Conservation (phyloP, 2,113 vertebrate genomes). For the Brachirus orientalis region DNA sequence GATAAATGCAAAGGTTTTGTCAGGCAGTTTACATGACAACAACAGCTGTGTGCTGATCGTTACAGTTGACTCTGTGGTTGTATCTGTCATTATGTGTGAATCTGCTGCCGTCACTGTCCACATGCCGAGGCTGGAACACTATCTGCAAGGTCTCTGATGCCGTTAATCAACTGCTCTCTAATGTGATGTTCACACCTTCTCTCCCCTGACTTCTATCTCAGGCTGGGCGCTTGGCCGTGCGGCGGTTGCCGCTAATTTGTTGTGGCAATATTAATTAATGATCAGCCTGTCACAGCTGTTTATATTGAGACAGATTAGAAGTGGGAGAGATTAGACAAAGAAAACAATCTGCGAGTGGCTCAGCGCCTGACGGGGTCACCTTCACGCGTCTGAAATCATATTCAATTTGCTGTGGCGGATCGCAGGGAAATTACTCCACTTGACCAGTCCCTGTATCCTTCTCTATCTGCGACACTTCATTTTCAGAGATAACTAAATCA, state of each 20-base stretch:
- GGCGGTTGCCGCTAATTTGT: slow-evolving; percentile 84
- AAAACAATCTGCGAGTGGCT: slow-evolving; percentile 82
- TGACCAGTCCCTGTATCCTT: slow-evolving; percentile 61
- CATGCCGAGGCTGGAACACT: slow-evolving; percentile 58
- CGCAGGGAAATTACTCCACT: slow-evolving; percentile 73
- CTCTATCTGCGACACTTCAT: slow-evolving; percentile 45
- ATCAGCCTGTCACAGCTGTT: slow-evolving; percentile 82
- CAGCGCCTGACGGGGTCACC: slow-evolving; percentile 83
- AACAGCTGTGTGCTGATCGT: slow-evolving; percentile 36
- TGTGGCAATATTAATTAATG: slow-evolving; percentile 89
- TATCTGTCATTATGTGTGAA: slow-evolving; percentile 50
- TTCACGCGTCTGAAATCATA: slow-evolving; percentile 82
- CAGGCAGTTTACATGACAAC: slow-evolving; percentile 34
- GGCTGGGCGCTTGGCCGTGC: slow-evolving; percentile 61
- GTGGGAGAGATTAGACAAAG: slow-evolving; percentile 82
- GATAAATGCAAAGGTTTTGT: slow-evolving; percentile 53
- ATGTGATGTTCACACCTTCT: slow-evolving; percentile 79
- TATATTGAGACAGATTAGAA: slow-evolving; percentile 85
- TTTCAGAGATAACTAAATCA: slow-evolving; percentile 60
- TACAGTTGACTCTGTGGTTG: slow-evolving; percentile 42
- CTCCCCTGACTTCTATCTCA: slow-evolving; percentile 66
- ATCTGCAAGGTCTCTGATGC: slow-evolving; percentile 60
- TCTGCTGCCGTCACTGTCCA: slow-evolving; percentile 46
- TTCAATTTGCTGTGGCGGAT: slow-evolving; percentile 77
- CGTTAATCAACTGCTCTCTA: slow-evolving; percentile 73